Evolutionary conservation across 1,140 invertebrate genomes (phyloP).

Genomic region (Diorhabda elongata): DNA sequence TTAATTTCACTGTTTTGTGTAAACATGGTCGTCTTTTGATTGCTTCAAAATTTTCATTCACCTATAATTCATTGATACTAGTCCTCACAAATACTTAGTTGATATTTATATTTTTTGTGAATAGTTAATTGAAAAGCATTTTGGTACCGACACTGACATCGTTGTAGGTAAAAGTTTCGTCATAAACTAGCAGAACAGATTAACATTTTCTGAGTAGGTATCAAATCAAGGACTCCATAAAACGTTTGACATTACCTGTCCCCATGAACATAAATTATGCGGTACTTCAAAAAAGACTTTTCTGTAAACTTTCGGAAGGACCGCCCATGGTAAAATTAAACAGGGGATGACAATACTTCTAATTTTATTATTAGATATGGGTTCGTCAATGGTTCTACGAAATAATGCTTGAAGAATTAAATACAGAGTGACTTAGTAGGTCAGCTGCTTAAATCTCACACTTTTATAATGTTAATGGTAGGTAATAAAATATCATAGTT

Average conservation of each 20-base stretch:
- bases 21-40: no score
- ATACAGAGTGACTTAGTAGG: neutral
- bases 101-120: no score
- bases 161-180: no score
- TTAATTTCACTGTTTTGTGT: no score
- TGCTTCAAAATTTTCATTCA: no score
- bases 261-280: conserved; percentile 13
- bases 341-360: conserved; percentile 11
- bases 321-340: conserved; percentile 9
- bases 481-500: neutral
- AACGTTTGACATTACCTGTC: conserved; percentile 12
- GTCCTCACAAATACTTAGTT: no score
- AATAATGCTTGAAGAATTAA: neutral
- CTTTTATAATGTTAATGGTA: neutral
- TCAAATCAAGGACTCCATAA: conserved; percentile 4
- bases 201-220: conserved; percentile 1
- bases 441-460: neutral
- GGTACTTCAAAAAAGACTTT: conserved; percentile 9
- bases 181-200: neutral
- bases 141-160: no score
- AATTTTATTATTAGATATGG: neutral
- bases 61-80: no score
- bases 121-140: no score
- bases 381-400: neutral
- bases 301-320: conserved; percentile 16